Evolutionary conservation across 1,140 invertebrate species (phyloP), one percentile per base, ranked within the genome.

Genomic region (Meloidogyne exigua): DNA sequence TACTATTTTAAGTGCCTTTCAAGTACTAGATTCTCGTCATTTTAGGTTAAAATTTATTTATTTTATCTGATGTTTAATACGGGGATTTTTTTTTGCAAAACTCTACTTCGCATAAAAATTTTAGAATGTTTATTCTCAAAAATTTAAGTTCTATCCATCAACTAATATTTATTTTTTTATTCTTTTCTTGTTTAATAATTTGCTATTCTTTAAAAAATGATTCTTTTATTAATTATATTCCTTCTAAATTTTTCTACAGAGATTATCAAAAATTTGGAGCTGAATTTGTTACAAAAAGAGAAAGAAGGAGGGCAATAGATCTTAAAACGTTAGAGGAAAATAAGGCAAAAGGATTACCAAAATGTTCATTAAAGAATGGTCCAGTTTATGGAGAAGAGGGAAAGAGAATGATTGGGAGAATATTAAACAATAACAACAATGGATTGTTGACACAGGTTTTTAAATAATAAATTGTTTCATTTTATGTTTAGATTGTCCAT

Each of bases 401-500:
- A 32, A 36, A 25, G 11, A 15, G 36, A 18, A 28, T 18, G 18
- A 62, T 2, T 5, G 18, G 18, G 49, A 57, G 18, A 57, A 57
- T 57, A 57, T 4, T n/a, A 9, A 57, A 57, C 7, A 57, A 57
- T 57, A 57, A 57, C 1, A 57, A 57, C 1, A 57, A 57, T 57
- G 49, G 49, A 57, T 57, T 57, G 18, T 57, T 18, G 49, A 57
- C 49, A n/a, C 49, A 57, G 9, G 49, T 57, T 26, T 32, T 15
- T 21, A 69, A 23, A 69, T 11, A 36, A 25, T 2, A 7, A 10
- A 28, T 39, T 49, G 23, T 69, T 39, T 15, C 23, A 23, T 39
- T 69, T 69, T 64, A 18, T 23, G 1, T 65, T 74, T 82, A 86
- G 76, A 76, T 88, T 32, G 78, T 82, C 12, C 84, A 87, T 68